Percentiles rank a stretch among this genome's conserved stretches.
These are phyloP conservation scores for Irena cyanogastra DNA, from an alignment of 2,113 vertebrate genomes.

Conservation along the genomic window DNA sequence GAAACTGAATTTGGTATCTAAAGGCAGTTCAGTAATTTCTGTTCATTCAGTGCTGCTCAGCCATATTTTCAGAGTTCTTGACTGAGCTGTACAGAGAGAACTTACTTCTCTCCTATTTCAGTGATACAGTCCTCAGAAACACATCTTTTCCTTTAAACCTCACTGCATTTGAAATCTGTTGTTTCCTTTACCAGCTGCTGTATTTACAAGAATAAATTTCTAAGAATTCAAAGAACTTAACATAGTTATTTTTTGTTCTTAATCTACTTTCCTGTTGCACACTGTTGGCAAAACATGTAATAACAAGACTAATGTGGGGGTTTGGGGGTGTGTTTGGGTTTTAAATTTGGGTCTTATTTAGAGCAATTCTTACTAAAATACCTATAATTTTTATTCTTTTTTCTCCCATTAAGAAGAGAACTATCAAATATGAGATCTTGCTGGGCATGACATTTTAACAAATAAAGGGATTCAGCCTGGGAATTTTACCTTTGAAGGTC, in stretches of 20 bases:
- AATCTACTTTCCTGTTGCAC: background rate
- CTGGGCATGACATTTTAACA: background rate
- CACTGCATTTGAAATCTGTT: background rate
- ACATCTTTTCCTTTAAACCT: background rate
- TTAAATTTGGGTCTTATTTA: background rate
- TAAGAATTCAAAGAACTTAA: background rate
- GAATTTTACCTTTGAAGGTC: constrained; percentile 84
- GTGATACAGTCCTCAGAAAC: background rate
- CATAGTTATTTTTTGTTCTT: background rate
- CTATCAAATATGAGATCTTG: background rate
- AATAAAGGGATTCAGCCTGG: background rate
- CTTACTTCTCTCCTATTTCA: background rate
- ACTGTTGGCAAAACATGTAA: background rate
- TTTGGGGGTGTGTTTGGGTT: background rate
- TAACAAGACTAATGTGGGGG: background rate
- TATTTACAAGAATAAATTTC: background rate
- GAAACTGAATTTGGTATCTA: background rate
- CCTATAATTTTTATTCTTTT: background rate
- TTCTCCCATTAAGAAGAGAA: background rate
- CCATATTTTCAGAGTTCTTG: background rate
- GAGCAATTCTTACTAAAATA: background rate
- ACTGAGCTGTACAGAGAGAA: background rate
- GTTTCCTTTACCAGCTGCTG: background rate
- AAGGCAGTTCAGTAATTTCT: background rate
- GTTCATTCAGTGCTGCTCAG: background rate